phyloP scores from a whole-genome alignment of 2,113 vertebrate genomes.

The Mesoclemmys tuberculata region DNA sequence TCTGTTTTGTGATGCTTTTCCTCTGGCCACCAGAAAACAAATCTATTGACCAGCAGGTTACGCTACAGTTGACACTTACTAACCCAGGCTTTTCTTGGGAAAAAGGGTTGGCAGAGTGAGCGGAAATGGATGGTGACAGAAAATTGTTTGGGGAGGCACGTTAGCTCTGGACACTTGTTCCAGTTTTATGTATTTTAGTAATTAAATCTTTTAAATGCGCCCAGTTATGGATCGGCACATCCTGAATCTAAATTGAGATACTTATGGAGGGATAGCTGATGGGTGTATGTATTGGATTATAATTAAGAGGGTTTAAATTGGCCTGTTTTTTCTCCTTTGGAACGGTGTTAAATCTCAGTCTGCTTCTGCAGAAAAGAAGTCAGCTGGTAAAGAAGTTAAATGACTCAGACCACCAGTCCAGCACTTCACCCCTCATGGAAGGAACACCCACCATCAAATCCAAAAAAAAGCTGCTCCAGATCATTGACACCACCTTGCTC shows the following conservation, averaged over 20 bases:
- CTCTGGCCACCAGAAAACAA: not conserved
- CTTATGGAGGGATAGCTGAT: not conserved
- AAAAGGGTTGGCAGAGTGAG: not conserved
- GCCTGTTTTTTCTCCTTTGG: not conserved
- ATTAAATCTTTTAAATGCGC: not conserved
- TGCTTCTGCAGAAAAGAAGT: slow-evolving; percentile 89
- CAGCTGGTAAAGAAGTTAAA: slow-evolving; percentile 96
- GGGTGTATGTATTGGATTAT: not conserved
- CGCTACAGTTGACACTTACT: not conserved
- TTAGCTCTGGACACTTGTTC: no score
- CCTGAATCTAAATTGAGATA: not conserved
- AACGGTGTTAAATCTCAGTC: not conserved
- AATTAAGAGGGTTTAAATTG: not conserved
- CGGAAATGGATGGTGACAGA: no score
- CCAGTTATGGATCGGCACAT: not conserved
- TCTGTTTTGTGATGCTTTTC: not conserved
- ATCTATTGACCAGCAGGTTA: not conserved
- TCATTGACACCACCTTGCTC: slow-evolving; percentile 96
- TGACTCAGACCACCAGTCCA: slow-evolving; percentile 92
- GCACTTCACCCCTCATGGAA: slow-evolving; percentile 95
- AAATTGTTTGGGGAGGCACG: no score
- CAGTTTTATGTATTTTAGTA: not conserved
- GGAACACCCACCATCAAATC: slow-evolving; percentile 98
- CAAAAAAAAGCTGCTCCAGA: slow-evolving; percentile 96
- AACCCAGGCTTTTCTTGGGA: not conserved